These are phyloP conservation scores for Aurelia sp. DNA, from an alignment of 30 jellyfish, hydroid and myxozoan species.

Conservation along the genomic window DNA sequence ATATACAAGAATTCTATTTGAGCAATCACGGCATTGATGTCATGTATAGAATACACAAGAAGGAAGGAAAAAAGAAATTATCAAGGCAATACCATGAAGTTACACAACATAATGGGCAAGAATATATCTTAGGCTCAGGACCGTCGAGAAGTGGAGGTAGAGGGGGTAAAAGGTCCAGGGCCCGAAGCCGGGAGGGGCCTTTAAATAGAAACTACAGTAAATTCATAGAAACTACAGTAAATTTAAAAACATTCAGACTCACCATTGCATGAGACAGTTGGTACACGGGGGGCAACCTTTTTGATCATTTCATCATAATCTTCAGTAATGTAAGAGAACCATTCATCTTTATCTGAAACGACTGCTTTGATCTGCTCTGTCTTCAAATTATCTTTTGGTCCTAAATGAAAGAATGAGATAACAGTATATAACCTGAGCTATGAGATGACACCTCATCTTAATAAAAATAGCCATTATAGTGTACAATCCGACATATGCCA, in stretches of 20 bases:
- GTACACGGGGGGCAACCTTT: conserved; percentile 36
- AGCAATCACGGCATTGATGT: too few relatives aligned
- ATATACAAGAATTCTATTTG: too few relatives aligned
- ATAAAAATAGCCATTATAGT: too few relatives aligned
- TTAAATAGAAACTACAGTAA: too few relatives aligned
- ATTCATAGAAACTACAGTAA: not conserved
- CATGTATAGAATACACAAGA: not conserved
- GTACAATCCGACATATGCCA: too few relatives aligned
- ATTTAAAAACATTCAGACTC: not conserved
- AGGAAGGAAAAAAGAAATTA: not conserved
- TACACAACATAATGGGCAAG: too few relatives aligned
- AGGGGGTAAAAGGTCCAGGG: too few relatives aligned
- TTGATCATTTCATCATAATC: conserved; percentile 32
- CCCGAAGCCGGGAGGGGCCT: too few relatives aligned
- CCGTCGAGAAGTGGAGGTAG: too few relatives aligned
- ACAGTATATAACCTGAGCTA: too few relatives aligned
- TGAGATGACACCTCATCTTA: too few relatives aligned
- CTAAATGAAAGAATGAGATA: not conserved
- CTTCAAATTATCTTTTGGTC: conserved; percentile 41
- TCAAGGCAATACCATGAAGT: not conserved
- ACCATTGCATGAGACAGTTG: conserved; percentile 38
- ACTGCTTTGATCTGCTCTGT: conserved; percentile 23
- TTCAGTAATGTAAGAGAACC: conserved; percentile 25
- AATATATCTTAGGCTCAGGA: too few relatives aligned
- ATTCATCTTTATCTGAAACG: conserved; percentile 43